These are phyloP conservation scores for Linepithema humile DNA, from an alignment of 1,140 invertebrate species.

Conservation along the genomic window DNA sequence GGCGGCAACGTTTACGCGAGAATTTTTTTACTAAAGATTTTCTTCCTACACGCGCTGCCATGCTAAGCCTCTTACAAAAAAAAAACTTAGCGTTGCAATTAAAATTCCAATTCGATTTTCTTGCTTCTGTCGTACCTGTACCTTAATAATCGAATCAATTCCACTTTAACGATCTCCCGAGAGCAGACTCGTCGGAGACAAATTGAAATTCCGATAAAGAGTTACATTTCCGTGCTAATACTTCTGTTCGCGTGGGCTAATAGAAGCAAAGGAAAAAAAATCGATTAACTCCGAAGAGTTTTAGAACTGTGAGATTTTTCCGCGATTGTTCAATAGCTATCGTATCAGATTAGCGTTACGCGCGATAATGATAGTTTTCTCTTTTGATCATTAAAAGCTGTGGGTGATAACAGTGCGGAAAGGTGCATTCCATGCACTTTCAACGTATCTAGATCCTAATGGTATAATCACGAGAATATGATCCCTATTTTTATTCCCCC, in stretches of 20 bases:
- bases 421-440: no score
- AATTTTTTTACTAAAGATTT: background rate
- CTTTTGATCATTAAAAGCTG: no score
- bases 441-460: no score
- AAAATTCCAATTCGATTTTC: slow-evolving; percentile 9
- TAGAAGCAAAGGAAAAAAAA: background rate
- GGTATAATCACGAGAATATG: no score
- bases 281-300: background rate
- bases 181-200: slow-evolving; percentile 5
- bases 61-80: background rate
- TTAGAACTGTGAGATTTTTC: background rate
- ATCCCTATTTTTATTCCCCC: no score
- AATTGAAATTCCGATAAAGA: slow-evolving; percentile 27
- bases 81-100: background rate
- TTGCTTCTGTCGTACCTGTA: background rate
- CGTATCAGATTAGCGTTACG: no score
- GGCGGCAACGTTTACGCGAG: background rate
- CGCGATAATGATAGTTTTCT: no score
- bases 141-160: slow-evolving; percentile 30
- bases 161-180: slow-evolving; percentile 14
- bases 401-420: no score
- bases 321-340: no score
- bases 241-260: background rate
- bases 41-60: background rate
- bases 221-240: slow-evolving; percentile 6